Conservation (phyloP, 2,113 vertebrate genomes). For the Sturnus vulgaris region DNA sequence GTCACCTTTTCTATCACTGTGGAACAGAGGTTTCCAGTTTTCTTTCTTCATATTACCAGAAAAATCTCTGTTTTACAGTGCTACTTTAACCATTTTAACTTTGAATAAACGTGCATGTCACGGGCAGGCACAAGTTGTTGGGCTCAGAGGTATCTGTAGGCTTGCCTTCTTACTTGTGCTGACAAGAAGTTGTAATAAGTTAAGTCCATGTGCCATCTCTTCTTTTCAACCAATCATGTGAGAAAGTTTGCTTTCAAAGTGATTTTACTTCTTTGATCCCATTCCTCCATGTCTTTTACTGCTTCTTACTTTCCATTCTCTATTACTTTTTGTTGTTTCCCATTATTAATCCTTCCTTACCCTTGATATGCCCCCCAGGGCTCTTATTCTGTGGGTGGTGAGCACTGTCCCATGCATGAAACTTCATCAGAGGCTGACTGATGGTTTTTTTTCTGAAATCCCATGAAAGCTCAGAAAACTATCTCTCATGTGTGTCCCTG, state of each 20-base stretch:
- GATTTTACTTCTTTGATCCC: conserved; percentile 14
- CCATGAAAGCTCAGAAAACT: background rate
- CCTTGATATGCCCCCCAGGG: background rate
- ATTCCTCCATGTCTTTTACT: background rate
- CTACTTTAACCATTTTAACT: background rate
- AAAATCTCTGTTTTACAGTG: background rate
- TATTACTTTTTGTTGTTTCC: conserved; percentile 7
- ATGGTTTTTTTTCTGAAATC: background rate
- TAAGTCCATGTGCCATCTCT: background rate
- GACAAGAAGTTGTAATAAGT: background rate
- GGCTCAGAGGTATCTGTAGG: background rate
- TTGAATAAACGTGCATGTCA: background rate
- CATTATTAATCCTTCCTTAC: conserved; percentile 23
- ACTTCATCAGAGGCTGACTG: background rate
- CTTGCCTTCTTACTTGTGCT: background rate
- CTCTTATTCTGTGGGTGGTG: background rate
- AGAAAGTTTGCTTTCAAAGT: background rate
- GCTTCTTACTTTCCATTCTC: conserved; percentile 15
- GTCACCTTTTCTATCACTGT: background rate
- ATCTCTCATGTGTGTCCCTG: background rate
- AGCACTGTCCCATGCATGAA: background rate
- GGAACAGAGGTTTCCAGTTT: background rate
- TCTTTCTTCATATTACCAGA: background rate
- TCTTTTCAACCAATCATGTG: background rate
- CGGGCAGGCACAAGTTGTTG: background rate